Evolutionary conservation across 2,113 vertebrate species (phyloP).

Genomic region (Euleptes europaea): DNA sequence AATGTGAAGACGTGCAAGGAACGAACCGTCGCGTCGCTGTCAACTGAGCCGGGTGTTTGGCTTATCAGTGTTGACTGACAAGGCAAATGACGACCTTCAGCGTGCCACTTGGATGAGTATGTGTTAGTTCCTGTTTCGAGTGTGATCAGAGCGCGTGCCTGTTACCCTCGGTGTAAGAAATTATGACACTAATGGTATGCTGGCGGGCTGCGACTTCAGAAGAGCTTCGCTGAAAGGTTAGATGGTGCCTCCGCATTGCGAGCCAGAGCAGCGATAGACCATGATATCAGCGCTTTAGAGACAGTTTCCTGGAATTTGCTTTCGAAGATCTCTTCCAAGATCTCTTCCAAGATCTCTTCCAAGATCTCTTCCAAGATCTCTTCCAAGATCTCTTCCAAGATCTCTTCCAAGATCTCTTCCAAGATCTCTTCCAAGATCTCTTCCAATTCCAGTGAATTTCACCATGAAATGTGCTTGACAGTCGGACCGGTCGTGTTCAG

Average conservation of each 20-base stretch:
- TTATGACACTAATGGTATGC: slow-evolving; percentile 39
- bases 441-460: too few relatives aligned
- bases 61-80: slow-evolving; percentile 42
- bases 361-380: too few relatives aligned
- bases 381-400: too few relatives aligned
- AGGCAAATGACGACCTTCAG: slow-evolving; percentile 18
- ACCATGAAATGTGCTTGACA: too few relatives aligned
- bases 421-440: rapidly evolving
- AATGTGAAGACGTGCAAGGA: slow-evolving; percentile 16
- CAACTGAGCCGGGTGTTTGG: neutral
- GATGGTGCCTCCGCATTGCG: neutral
- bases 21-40: slow-evolving; percentile 30
- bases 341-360: too few relatives aligned
- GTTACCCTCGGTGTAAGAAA: slow-evolving; percentile 35
- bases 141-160: slow-evolving; percentile 33
- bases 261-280: neutral
- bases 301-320: neutral
- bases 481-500: too few relatives aligned
- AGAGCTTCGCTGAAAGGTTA: slow-evolving; percentile 33
- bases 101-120: slow-evolving; percentile 4
- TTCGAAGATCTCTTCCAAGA: too few relatives aligned
- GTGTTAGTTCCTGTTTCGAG: slow-evolving; percentile 36
- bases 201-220: slow-evolving; percentile 47
- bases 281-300: neutral
- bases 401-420: too few relatives aligned